phyloP scores from a whole-genome alignment of 1,140 invertebrate species.

The Leptinotarsa undecemlineata region DNA sequence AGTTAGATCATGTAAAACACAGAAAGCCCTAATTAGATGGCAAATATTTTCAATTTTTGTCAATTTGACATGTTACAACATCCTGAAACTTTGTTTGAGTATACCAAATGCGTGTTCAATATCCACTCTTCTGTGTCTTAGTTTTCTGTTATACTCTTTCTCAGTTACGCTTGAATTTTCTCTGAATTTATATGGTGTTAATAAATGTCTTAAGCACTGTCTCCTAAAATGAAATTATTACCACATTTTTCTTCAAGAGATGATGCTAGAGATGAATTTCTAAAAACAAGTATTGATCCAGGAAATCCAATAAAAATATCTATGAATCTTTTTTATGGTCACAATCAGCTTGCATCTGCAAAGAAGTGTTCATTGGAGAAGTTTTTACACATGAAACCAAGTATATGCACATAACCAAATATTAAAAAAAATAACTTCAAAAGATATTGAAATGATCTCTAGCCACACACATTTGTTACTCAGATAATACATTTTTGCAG shows the following conservation, averaged over 20 bases:
- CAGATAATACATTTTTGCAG: background rate
- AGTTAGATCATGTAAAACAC: slow-evolving; percentile 40
- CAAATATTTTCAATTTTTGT: slow-evolving; percentile 28
- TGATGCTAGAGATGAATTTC: slow-evolving; percentile 31
- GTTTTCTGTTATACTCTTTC: slow-evolving; percentile 35
- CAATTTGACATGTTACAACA: slow-evolving; percentile 40
- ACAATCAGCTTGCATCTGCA: slow-evolving; percentile 28
- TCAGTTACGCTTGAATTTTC: slow-evolving; percentile 27
- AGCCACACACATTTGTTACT: background rate
- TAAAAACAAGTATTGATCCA: slow-evolving; percentile 39
- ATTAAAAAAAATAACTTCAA: background rate
- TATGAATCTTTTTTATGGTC: slow-evolving; percentile 38
- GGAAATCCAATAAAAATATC: slow-evolving; percentile 45
- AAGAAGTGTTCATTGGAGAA: background rate
- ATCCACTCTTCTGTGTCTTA: slow-evolving; percentile 36
- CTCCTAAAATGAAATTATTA: slow-evolving; percentile 36
- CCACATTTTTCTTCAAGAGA: slow-evolving; percentile 37
- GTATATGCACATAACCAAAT: background rate
- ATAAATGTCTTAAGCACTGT: slow-evolving; percentile 27
- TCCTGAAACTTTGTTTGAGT: slow-evolving; percentile 39
- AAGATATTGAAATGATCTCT: slow-evolving; percentile 8
- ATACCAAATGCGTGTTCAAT: slow-evolving; percentile 20
- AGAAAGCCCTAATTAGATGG: slow-evolving; percentile 33
- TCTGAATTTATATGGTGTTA: slow-evolving; percentile 35
- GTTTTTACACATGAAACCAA: slow-evolving; percentile 1